Base-by-base conservation (phyloP, 2,888 invertebrate genomes). In the Calephelis perditalis region DNA sequence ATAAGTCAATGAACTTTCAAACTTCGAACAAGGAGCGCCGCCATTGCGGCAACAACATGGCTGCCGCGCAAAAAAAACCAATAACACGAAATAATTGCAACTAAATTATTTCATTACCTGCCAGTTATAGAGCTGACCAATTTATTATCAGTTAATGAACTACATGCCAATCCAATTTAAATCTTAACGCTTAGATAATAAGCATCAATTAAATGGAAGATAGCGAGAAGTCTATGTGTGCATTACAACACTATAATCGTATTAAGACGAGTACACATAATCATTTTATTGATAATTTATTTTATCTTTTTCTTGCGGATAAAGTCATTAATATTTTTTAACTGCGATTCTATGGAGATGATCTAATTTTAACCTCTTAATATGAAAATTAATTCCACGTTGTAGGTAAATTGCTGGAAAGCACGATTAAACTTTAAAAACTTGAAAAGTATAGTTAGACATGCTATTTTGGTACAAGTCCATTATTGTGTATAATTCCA, bases 91-190 rank as follows among this genome's bases (percentile, higher is more conserved):
- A 82, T 81, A 82, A 84, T 82, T 81, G 77, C 71, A 66, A 68
- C 68, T 77, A 79, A 84, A 84, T 83, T 82, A 78, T 82, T 81
- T 79, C 79, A 82, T 83, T 82, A 83, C 73, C 74, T 73, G 59
- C 55, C 60, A 47, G 46, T 56, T 56, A 60, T 46, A 56, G 52
- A 52, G 52, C 35, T 52, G 46, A 37, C 60, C 56, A 56, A 40
- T 56, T 47, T 56, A 56, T 47, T 60, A 47, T 26, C 46, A 56
- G 40, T 35, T 11, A 12, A 10, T 56, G 26, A 44, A 47, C 55
- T 47, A 37, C 12, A 40, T 43, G 55, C 47, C 56, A 44, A 40
- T 40, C 56, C 55, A 46, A 56, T 58, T 56, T 60, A 60, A 56
- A 56, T 60, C 60, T 60, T 60, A 60, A 37, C n/a, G 8, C 0